phyloP scores from a whole-genome alignment of 2,888 invertebrate species.

The Temnothorax unifasciatus region DNA sequence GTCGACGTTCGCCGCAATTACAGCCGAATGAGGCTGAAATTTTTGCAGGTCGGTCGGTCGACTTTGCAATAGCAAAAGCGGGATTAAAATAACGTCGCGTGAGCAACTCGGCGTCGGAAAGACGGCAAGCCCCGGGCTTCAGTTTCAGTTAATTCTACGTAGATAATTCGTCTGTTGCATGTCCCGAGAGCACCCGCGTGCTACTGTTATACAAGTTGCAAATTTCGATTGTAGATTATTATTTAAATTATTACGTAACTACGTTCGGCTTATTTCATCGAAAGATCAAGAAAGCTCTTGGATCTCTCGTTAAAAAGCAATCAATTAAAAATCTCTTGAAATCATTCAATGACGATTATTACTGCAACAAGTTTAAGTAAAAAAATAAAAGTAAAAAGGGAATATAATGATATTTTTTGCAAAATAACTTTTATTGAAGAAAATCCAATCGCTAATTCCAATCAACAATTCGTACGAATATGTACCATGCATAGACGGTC shows the following conservation, averaged over 20 bases:
- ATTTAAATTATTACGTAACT: conserved; percentile 22
- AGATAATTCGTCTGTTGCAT: conserved; percentile 56
- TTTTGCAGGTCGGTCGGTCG: conserved; percentile 33
- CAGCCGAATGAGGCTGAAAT: conserved; percentile 3
- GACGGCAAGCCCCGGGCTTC: conserved; percentile 39
- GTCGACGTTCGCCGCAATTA: conserved; percentile 35
- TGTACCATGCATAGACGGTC: neutral
- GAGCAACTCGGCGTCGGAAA: conserved; percentile 48
- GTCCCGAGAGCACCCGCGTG: conserved; percentile 32
- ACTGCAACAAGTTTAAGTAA: neutral
- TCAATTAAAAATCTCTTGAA: neutral
- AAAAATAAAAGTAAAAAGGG: neutral
- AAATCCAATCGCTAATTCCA: neutral
- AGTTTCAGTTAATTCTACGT: conserved; percentile 49
- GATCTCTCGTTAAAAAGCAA: neutral
- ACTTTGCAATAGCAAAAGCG: conserved; percentile 29
- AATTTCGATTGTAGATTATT: conserved; percentile 38
- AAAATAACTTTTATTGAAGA: neutral
- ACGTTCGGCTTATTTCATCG: neutral
- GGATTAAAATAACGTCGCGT: conserved; percentile 52
- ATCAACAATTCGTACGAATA: neutral
- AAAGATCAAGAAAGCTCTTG: neutral
- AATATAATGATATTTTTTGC: neutral
- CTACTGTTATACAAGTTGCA: conserved; percentile 24
- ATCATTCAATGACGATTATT: neutral